Conservation (phyloP, 2,797 vertebrate genomes). For the Toxotes lorentzi region DNA sequence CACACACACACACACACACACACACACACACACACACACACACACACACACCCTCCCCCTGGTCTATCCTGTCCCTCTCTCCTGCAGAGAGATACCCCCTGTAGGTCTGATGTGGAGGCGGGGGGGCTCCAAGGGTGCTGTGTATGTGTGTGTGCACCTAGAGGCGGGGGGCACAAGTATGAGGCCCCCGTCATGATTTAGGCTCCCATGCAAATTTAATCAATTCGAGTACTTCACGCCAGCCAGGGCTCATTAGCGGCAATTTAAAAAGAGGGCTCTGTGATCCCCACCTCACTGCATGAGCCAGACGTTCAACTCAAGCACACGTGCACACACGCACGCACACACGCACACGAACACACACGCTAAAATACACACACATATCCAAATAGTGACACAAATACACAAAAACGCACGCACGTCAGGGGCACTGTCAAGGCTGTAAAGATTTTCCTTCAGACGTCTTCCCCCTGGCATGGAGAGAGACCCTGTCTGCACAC, state of each 20-base stretch:
- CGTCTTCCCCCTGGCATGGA: slow-evolving; percentile 82
- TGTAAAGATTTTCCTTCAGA: slow-evolving; percentile 88
- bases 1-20: slow-evolving; percentile 28
- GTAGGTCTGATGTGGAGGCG: slow-evolving; percentile 75
- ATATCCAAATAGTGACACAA: slow-evolving; percentile 62
- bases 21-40: slow-evolving; percentile 37
- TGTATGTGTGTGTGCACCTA: slow-evolving; percentile 64
- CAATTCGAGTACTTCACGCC: slow-evolving; percentile 89
- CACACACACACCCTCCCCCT: slow-evolving; percentile 62
- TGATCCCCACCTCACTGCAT: slow-evolving; percentile 84
- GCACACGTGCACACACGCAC: slow-evolving; percentile 49
- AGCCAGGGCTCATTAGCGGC: slow-evolving; percentile 89
- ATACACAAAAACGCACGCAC: slow-evolving; percentile 63
- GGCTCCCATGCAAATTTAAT: slow-evolving; percentile 92
- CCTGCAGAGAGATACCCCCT: slow-evolving; percentile 78
- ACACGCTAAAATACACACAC: slow-evolving; percentile 43
- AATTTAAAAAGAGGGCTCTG: slow-evolving; percentile 87
- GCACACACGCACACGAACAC: slow-evolving; percentile 33
- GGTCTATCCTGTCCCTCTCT: slow-evolving; percentile 70
- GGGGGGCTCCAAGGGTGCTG: slow-evolving; percentile 63
- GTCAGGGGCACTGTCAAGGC: slow-evolving; percentile 77
- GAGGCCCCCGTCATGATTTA: slow-evolving; percentile 86
- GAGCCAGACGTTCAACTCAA: slow-evolving; percentile 69
- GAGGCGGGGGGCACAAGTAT: slow-evolving; percentile 77
- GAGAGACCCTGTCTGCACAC: slow-evolving; percentile 74